phyloP scores from a whole-genome alignment of 2,888 invertebrate genomes.

The Cheilosia scutellata region DNA sequence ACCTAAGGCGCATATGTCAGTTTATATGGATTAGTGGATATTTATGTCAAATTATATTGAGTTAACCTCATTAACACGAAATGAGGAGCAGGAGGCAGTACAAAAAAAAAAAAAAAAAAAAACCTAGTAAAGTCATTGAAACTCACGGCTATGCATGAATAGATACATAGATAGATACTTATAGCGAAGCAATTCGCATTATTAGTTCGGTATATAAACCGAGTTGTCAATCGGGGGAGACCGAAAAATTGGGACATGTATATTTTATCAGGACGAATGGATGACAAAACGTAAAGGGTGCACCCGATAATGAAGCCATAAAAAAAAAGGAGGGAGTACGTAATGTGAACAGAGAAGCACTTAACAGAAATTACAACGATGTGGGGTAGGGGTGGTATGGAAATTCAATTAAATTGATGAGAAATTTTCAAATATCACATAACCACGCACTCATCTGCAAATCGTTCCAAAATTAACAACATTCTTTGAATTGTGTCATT shows the following conservation, averaged over 20 bases:
- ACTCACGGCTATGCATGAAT: conserved; percentile 61
- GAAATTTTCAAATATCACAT: neutral
- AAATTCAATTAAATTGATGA: neutral
- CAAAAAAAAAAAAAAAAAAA: conserved; percentile 16
- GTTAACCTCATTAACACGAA: conserved; percentile 72
- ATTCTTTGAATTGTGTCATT: neutral
- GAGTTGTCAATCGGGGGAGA: neutral
- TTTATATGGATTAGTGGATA: conserved; percentile 73
- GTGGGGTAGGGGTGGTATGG: neutral
- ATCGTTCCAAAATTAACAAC: neutral
- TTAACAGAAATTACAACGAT: conserved; percentile 5
- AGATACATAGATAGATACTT: conserved; percentile 42
- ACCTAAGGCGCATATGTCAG: conserved; percentile 65
- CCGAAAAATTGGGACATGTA: conserved; percentile 57
- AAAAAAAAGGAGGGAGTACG: neutral
- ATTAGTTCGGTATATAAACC: conserved; percentile 28
- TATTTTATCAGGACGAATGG: conserved; percentile 62
- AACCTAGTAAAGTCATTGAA: conserved; percentile 56
- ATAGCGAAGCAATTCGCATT: conserved; percentile 21
- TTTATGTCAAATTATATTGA: conserved; percentile 75
- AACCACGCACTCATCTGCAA: neutral
- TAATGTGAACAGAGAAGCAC: neutral
- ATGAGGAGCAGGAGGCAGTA: conserved; percentile 1
- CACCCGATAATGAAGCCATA: conserved; percentile 44
- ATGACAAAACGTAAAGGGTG: conserved; percentile 40